phyloP scores from a whole-genome alignment of 2,797 vertebrate species.

The Enteromius argenteus region DNA sequence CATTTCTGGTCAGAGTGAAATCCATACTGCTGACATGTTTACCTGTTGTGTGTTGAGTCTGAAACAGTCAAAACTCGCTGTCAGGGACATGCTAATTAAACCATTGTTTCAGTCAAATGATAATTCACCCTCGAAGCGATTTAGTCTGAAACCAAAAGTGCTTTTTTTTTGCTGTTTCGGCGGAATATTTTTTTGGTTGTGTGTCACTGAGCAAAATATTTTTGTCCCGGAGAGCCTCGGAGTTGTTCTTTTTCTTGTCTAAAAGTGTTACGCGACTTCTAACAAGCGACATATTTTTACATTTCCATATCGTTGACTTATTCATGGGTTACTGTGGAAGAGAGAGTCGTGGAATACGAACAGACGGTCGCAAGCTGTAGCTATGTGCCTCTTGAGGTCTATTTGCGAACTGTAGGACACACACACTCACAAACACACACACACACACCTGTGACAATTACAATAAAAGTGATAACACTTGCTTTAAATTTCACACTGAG shows the following conservation, averaged over 20 bases:
- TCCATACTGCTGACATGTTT: neutral
- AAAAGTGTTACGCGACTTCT: conserved; percentile 25
- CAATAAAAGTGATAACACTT: conserved; percentile 56
- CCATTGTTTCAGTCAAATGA: neutral
- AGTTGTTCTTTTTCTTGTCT: conserved; percentile 5
- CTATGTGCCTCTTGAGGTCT: conserved; percentile 18
- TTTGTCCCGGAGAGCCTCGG: neutral
- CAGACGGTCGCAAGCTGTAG: conserved; percentile 38
- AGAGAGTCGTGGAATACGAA: conserved; percentile 6
- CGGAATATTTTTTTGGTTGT: neutral
- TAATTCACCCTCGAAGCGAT: neutral
- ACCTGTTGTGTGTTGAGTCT: neutral
- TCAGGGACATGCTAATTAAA: neutral
- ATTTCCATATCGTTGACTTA: conserved; percentile 43
- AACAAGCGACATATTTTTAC: conserved; percentile 29
- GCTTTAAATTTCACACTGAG: conserved; percentile 63
- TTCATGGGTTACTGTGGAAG: conserved; percentile 23
- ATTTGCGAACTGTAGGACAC: conserved; percentile 42
- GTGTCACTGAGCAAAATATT: conserved; percentile 22
- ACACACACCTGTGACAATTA: conserved; percentile 55
- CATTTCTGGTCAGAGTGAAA: neutral
- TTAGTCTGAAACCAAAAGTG: neutral
- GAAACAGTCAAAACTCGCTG: neutral
- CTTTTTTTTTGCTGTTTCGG: neutral
- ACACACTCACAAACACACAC: conserved; percentile 8